Evolutionary conservation across 2,888 invertebrate genomes (phyloP).

Genomic region (Busseola fusca): DNA sequence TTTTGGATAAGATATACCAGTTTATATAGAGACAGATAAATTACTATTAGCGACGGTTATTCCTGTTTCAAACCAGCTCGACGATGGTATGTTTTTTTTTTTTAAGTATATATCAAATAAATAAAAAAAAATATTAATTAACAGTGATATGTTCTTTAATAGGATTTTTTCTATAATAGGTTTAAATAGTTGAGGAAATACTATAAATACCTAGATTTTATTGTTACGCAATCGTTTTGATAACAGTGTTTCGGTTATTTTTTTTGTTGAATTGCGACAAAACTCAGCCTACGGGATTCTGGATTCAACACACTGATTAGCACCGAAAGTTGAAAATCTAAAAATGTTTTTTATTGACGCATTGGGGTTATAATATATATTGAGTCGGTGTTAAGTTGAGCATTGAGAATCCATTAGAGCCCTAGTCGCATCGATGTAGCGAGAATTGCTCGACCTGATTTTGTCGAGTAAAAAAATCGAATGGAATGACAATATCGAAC

Average conservation of each 20-base stretch:
- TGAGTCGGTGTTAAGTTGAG: no score
- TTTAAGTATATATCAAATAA: neutral
- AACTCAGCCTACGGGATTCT: neutral
- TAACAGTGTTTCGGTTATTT: neutral
- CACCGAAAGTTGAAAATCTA: neutral
- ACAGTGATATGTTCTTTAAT: neutral
- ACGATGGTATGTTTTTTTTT: conserved; percentile 77
- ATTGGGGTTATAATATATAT: neutral
- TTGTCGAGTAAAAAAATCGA: no score
- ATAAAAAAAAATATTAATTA: neutral
- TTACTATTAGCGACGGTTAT: conserved; percentile 47
- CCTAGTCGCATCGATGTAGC: no score
- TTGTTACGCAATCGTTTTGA: conserved; percentile 21
- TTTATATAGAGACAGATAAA: conserved; percentile 65
- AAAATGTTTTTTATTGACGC: neutral
- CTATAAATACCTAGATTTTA: neutral
- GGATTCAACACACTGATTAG: neutral
- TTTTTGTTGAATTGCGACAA: neutral
- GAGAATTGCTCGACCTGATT: no score
- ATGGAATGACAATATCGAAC: no score
- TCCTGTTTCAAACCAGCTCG: conserved; percentile 70
- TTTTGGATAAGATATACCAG: conserved; percentile 75
- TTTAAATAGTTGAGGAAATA: neutral
- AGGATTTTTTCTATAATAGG: neutral
- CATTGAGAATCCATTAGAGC: no score